Evolutionary conservation across 2,797 vertebrate genomes (phyloP), one percentile per base, ranked within the genome.

Genomic region (Cuniculus paca): DNA sequence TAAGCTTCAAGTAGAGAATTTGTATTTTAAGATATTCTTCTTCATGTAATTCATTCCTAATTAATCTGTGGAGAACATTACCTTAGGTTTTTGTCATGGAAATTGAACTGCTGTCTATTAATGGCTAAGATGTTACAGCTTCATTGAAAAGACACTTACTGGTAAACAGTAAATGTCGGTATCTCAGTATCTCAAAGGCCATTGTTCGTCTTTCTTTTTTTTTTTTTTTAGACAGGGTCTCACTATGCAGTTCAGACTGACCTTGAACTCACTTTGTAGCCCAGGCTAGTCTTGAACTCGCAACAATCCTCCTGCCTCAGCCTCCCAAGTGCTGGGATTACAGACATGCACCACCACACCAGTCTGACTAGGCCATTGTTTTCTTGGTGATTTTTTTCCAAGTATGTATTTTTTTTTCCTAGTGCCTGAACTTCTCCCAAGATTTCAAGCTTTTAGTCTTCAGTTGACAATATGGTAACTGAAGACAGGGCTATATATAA

Each of bases 341-440:
- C 16, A 54, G 52, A 17, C 17, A 19, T 54, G 52, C 17, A 19
- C 52, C 52, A 54, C 52, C 4, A 54, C 14, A 17, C 17, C 5
- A 5, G 17, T 3, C 52, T 54, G 17, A 17, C 52, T 54, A 87
- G 8, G 45, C 20, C 45, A 90, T 68, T 89, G 4, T 60, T 78
- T 88, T 74, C 10, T 70, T 58, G 39, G 11, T 48, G 31, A 42
- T 45, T 78, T 93, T 97, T 97, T 95, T 63, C 36, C 39, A 88
- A 89, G 20, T 42, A 13, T 26, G 36, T 90, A 70, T 89, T 77
- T 65, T 83, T 65, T 83, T 28, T 93, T 91, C 34, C 42, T 92
- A 56, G 72, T 61, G 42, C 34, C 39, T 1, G 58, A 68, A 79
- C 2, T 50, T 26, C 52, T 50, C 34, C 22, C 24, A 70, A 65